Conservation (phyloP, 2,797 vertebrate species). For the Nasua narica region DNA sequence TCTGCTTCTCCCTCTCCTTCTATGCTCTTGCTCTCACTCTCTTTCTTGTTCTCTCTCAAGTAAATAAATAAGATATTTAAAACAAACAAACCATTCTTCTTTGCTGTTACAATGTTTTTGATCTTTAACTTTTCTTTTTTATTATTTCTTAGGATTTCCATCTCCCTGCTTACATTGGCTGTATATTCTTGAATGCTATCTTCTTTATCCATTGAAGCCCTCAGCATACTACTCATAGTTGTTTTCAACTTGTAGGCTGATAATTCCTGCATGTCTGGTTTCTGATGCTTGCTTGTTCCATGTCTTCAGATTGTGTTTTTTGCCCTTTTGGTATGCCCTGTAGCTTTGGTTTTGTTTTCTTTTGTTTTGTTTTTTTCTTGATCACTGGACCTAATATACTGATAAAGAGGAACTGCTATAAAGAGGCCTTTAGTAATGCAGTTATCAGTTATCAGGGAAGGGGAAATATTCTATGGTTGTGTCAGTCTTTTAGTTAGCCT, state of each 20-base stretch:
- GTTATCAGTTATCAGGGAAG: background rate
- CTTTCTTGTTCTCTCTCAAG: too few species aligned
- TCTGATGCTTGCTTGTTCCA: background rate
- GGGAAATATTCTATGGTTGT: background rate
- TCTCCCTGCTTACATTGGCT: background rate
- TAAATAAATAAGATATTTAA: too few species aligned
- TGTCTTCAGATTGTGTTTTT: background rate
- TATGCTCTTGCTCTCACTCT: too few species aligned
- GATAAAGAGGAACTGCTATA: background rate
- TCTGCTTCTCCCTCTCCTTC: too few species aligned
- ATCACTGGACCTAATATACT: background rate
- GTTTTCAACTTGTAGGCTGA: background rate
- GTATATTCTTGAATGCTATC: background rate
- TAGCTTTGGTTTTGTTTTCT: background rate
- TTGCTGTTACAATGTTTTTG: background rate
- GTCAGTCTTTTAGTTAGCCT: background rate
- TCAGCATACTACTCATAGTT: background rate
- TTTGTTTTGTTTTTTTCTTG: background rate
- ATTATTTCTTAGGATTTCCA: background rate
- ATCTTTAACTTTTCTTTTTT: background rate
- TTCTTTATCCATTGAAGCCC: background rate
- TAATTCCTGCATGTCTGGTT: background rate
- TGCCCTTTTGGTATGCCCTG: background rate
- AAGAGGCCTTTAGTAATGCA: background rate
- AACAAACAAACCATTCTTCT: too few species aligned